Percentiles rank a stretch among this genome's conserved stretches.
These are phyloP conservation scores for Pristionchus arcanus DNA, from an alignment of 2,888 invertebrate species.

Conservation along the genomic window DNA sequence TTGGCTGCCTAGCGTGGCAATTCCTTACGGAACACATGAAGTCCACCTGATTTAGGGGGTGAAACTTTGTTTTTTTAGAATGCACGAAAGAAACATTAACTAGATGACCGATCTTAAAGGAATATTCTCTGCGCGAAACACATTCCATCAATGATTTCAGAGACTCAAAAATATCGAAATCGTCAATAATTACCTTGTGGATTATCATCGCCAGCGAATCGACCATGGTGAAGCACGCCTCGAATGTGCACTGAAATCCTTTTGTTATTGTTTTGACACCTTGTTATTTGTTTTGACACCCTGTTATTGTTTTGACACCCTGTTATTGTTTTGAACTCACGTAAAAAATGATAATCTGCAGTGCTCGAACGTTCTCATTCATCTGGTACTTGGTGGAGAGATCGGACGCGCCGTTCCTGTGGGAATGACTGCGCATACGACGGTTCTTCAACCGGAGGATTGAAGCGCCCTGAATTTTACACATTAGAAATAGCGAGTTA, in stretches of 20 bases:
- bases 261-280: background rate
- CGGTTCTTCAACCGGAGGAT: constrained; percentile 8
- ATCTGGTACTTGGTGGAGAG: constrained; percentile 48
- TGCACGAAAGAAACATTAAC: too few relatives aligned
- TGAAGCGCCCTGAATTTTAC: background rate
- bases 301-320: background rate
- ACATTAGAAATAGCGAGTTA: too few relatives aligned
- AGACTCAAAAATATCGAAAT: background rate
- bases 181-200: constrained; percentile 21
- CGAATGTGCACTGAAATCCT: background rate
- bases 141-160: background rate
- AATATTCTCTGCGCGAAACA: too few relatives aligned
- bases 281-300: constrained; percentile 4
- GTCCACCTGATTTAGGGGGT: background rate
- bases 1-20: constrained; percentile 1
- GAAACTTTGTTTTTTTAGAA: background rate
- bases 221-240: constrained; percentile 37
- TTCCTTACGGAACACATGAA: constrained; percentile 19
- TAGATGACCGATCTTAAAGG: too few relatives aligned
- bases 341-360: constrained; percentile 25
- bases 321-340: constrained; percentile 28
- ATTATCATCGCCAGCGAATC: constrained; percentile 39
- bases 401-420: background rate
- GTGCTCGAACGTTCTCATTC: constrained; percentile 50
- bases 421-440: background rate